Conservation (phyloP, 2,113 vertebrate species). For the Bubalus kerabau region DNA sequence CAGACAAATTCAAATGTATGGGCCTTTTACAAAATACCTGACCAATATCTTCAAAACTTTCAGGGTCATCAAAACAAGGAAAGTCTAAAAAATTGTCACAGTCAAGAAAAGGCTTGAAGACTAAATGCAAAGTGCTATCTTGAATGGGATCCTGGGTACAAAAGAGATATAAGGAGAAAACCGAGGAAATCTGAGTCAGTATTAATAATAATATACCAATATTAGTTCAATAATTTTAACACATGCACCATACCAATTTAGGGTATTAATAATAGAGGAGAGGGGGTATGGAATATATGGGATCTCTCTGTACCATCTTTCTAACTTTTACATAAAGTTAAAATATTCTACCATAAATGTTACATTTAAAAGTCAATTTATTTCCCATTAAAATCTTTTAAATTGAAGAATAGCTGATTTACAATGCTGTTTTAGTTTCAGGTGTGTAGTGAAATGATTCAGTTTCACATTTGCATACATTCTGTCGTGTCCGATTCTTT, state of each 20-base stretch:
- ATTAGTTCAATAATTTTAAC: not conserved
- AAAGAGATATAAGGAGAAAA: not conserved
- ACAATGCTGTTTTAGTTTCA: not conserved
- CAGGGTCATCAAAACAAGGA: not conserved
- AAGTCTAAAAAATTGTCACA: not conserved
- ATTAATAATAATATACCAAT: not conserved
- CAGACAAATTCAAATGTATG: not conserved
- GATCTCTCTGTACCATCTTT: not conserved
- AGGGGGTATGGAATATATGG: not conserved
- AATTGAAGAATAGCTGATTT: not conserved
- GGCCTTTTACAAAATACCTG: not conserved
- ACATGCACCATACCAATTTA: not conserved
- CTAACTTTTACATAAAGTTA: not conserved
- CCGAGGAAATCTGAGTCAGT: not conserved
- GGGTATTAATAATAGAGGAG: not conserved
- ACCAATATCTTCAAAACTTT: not conserved
- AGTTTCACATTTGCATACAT: not conserved
- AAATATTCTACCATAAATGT: not conserved
- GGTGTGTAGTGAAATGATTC: not conserved
- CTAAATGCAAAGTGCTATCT: not conserved
- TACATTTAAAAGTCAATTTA: not conserved
- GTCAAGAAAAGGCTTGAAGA: not conserved
- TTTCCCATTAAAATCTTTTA: not conserved
- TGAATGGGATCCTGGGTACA: not conserved
- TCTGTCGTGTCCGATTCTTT: fast-evolving